Evolutionary conservation across 2,113 vertebrate species (phyloP), one percentile per base, ranked within the genome.

Genomic region (Anhinga rufa): DNA sequence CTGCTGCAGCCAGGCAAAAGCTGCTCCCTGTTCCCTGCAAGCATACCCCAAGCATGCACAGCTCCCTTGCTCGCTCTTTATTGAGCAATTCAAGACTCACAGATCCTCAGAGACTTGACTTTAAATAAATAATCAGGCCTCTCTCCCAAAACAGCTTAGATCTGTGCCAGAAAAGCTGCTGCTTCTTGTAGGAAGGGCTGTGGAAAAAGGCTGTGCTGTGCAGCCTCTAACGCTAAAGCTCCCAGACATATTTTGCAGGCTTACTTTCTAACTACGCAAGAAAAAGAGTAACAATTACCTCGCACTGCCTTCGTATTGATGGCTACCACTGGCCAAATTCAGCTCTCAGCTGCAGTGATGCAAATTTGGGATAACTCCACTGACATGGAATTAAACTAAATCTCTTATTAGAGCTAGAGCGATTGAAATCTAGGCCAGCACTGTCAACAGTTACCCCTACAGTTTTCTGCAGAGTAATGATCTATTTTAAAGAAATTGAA

Each of bases 401-500:
- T 87, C 91, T 95, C 91, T 82, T 93, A 91, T 82, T 88, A 93
- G 81, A 95, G 91, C 87, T 72, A 91, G 34, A 86, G 87, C 18
- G 24, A 88, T 52, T 91, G 87, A 86, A 96, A 97, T 95, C 87
- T 95, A 95, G 94, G 91, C 86, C 96, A 96, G 81, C 91, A 89
- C 90, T 91, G 90, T 89, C 91, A 91, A 96, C 86, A 93, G 91
- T 93, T 77, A 91, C 95, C 87, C 82, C 74, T 49, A 52, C 91
- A 62, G 83, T 77, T 95, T 87, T 93, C 83, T 91, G 89, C 91
- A 91, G 81, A 93, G 70, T 89, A 93, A 97, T 87, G 91, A 96
- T 94, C 90, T 95, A 58, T 82, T 92, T 92, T 85, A 91, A 93
- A 96, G 51, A 92, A 92, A 86, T 0, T 10, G 65, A 91, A 91